phyloP scores from a whole-genome alignment of 92 coral and sea anemone species.

The Heteractis magnifica region DNA sequence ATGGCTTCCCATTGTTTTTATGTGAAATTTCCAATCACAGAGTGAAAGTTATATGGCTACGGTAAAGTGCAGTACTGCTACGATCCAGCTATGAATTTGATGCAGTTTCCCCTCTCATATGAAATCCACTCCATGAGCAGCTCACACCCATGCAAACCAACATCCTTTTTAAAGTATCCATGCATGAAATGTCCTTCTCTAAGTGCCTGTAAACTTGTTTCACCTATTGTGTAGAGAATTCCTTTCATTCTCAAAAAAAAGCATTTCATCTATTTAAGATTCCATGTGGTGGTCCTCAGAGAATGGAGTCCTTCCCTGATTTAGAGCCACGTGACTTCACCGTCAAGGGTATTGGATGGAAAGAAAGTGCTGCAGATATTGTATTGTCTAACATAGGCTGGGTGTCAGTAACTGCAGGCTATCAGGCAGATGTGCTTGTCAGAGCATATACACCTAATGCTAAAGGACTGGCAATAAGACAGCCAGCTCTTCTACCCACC shows the following conservation, averaged over 20 bases:
- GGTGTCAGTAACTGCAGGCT: slow-evolving; percentile 94
- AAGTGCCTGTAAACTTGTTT: too few species aligned
- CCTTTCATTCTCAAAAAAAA: not conserved
- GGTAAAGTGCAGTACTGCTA: too few species aligned
- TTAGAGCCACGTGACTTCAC: slow-evolving; percentile 65
- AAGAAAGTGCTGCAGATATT: slow-evolving; percentile 86
- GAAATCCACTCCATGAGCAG: too few species aligned
- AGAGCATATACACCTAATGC: slow-evolving; percentile 90
- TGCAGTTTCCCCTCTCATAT: too few species aligned
- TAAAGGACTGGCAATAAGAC: slow-evolving; percentile 68
- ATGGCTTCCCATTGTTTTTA: too few species aligned
- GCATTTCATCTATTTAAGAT: slow-evolving; percentile 27
- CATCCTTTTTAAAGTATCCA: too few species aligned
- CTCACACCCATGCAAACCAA: too few species aligned
- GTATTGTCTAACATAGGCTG: slow-evolving; percentile 89
- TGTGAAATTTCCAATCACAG: too few species aligned
- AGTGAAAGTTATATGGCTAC: too few species aligned
- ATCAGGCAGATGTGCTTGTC: slow-evolving; percentile 68
- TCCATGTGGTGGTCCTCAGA: slow-evolving; percentile 65
- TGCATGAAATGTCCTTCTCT: too few species aligned
- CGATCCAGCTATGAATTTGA: too few species aligned
- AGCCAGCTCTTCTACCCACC: slow-evolving; percentile 87
- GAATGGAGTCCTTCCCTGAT: slow-evolving; percentile 81
- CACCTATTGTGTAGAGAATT: not conserved
- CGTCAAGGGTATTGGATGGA: slow-evolving; percentile 85